Base-by-base conservation (phyloP, 2,888 invertebrate genomes). In the Drosophila austrosaltans region DNA sequence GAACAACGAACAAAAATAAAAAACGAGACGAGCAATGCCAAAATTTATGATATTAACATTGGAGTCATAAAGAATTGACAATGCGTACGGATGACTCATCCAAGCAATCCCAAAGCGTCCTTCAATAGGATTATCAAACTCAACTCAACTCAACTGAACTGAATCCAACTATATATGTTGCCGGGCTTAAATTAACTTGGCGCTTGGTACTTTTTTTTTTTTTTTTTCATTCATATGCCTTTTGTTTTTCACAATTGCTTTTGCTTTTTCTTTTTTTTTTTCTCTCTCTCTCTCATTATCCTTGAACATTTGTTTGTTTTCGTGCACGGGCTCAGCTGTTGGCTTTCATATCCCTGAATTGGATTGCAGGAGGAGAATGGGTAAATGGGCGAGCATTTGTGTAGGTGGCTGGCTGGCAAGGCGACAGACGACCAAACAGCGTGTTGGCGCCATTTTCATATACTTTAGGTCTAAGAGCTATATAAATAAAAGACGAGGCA, bases 311-410 rank as follows among this genome's bases (percentile, higher is more conserved):
- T 78, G 75, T 77, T 71, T 74, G 72, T 72, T 75, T 77, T 73
- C 57, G 28, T 74, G 76, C 66, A 70, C 67, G 57, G 75, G 67
- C 83, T 66, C 83, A 87, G 82, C 82, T 83, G 87, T 82, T 83
- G 75, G 83, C 81, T 67, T 86, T 79, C 68, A 75, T 60, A 72
- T 72, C 68, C 70, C 40, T 40, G 39, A 7, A 57, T 25, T 40
- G 6, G 56, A 22, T 28, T 30, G n/a, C 6, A 39, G 28, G 12
- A 7, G 57, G 2, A n/a, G 40, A 10, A 28, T 3, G 1, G 36
- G 5, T 3, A 6, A 32, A 32, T 5, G 32, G 32, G 7, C 5
- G 32, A 5, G 32, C 32, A 32, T 48, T 48, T 8, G 16, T 16
- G 44, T 20, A 22, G 48, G 48, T 22, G 10, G 32, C 6, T 28